Conservation (phyloP, 2,113 vertebrate species). For the Oostethus manadensis region DNA sequence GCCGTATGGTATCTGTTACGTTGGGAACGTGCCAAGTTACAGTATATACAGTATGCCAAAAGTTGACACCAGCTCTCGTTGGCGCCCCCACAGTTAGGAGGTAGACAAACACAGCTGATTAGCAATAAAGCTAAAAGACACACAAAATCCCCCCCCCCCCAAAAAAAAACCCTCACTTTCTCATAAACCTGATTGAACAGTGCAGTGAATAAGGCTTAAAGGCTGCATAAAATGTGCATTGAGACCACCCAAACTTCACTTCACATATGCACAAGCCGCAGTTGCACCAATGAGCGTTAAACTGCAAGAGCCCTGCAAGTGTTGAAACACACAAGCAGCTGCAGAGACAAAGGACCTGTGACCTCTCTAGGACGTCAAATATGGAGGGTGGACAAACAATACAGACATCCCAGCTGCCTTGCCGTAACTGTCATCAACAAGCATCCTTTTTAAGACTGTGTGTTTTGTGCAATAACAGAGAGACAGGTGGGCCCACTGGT, state of each 20-base stretch:
- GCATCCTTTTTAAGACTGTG: slow-evolving; percentile 12
- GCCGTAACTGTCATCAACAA: slow-evolving; percentile 23
- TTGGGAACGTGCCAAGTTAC: too few relatives aligned
- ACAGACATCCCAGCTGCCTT: slow-evolving; percentile 30
- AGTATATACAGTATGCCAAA: too few relatives aligned
- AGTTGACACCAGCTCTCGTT: too few relatives aligned
- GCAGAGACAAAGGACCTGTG: slow-evolving; percentile 16
- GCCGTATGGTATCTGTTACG: too few relatives aligned
- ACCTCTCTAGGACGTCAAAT: slow-evolving; percentile 16
- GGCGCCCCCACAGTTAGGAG: too few relatives aligned
- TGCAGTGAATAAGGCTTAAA: slow-evolving; percentile 11
- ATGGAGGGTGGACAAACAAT: slow-evolving; percentile 6
- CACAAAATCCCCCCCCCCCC: slow-evolving; percentile 5
- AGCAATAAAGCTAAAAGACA: too few relatives aligned
- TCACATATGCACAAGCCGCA: slow-evolving; percentile 15
- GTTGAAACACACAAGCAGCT: slow-evolving; percentile 19
- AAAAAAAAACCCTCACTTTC: slow-evolving; percentile 15
- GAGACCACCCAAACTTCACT: slow-evolving; percentile 33
- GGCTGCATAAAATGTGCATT: slow-evolving; percentile 18
- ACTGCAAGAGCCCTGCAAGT: slow-evolving; percentile 7
- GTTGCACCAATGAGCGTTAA: slow-evolving; percentile 23
- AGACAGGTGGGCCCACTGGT: background rate
- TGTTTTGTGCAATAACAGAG: slow-evolving; percentile 13
- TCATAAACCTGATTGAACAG: slow-evolving; percentile 34
- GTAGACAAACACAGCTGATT: too few relatives aligned